A percentile compares a stretch with the other conserved stretches of the same genome.
Evolutionary conservation across 1,140 invertebrate species (phyloP).

Genomic region (Tetramorium parvispinum): DNA sequence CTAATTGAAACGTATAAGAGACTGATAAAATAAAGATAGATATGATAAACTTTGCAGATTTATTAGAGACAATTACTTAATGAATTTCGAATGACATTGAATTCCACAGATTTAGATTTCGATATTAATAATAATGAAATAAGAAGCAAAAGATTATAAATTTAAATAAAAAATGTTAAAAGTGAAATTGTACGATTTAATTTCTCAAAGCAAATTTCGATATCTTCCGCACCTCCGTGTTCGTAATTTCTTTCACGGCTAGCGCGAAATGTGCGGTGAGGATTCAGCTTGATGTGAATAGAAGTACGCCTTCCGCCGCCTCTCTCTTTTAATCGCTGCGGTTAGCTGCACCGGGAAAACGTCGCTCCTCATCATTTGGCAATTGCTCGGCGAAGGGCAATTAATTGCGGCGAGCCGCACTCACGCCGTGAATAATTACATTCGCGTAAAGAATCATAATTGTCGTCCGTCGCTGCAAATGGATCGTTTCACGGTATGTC

Average conservation of each 20-base stretch:
- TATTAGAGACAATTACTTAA: not conserved
- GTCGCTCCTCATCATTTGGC: slow-evolving; percentile 14
- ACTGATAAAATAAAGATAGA: slow-evolving; percentile 2
- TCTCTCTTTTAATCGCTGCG: slow-evolving; percentile 40
- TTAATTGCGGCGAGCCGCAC: slow-evolving; percentile 61
- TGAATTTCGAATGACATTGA: not conserved
- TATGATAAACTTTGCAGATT: not conserved
- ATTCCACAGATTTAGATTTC: not conserved
- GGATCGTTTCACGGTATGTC: slow-evolving; percentile 26
- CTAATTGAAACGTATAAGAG: not conserved
- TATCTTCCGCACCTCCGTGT: not conserved
- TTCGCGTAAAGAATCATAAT: slow-evolving; percentile 67
- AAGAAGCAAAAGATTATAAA: not conserved
- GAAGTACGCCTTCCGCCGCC: not conserved
- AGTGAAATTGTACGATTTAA: not conserved
- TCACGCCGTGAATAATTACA: slow-evolving; percentile 60
- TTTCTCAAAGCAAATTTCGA: not conserved
- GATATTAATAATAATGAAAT: slow-evolving; percentile 1
- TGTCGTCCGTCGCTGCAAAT: slow-evolving; percentile 35
- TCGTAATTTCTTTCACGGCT: not conserved
- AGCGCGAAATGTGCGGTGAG: not conserved
- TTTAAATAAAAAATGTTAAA: not conserved
- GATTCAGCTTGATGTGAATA: slow-evolving; percentile 22
- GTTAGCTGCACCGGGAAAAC: slow-evolving; percentile 11
- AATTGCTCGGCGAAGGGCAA: slow-evolving; percentile 54